Evolutionary conservation across 2,888 invertebrate species (phyloP).

Genomic region (Polymixis lichenea): DNA sequence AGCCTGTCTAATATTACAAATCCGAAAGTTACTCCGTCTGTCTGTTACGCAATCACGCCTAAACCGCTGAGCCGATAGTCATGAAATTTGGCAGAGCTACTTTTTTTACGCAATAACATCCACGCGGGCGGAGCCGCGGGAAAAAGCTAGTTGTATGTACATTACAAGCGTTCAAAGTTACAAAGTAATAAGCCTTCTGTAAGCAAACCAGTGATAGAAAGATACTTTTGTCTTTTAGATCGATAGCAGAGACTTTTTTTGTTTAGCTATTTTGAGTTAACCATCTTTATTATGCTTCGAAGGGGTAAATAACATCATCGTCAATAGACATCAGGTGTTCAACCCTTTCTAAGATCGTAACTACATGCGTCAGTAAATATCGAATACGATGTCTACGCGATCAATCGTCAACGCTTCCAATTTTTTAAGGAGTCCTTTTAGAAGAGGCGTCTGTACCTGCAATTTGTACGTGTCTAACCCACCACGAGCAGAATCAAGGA

Average conservation of each 20-base stretch:
- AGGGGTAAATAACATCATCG: background rate
- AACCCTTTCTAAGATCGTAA: constrained; percentile 13
- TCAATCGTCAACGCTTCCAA: constrained; percentile 63
- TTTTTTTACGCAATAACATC: too few species aligned
- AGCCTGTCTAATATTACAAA: too few species aligned
- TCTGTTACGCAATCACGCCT: too few species aligned
- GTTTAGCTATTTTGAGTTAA: background rate
- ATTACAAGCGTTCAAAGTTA: background rate
- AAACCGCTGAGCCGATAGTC: too few species aligned
- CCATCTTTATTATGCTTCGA: background rate
- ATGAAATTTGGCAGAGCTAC: too few species aligned
- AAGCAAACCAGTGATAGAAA: background rate
- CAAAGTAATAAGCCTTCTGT: background rate
- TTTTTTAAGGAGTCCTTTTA: constrained; percentile 64
- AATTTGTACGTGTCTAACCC: constrained; percentile 63
- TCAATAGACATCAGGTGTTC: constrained; percentile 33
- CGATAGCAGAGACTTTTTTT: background rate
- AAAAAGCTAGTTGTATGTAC: too few species aligned
- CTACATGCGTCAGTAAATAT: constrained; percentile 37
- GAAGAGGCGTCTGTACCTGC: constrained; percentile 55
- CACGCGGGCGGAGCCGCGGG: too few species aligned
- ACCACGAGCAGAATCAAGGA: constrained; percentile 51
- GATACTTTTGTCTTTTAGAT: background rate
- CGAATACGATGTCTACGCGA: constrained; percentile 32
- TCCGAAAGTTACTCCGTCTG: too few species aligned